Conservation (phyloP, 2,888 invertebrate species). For the Heliconius cydno region DNA sequence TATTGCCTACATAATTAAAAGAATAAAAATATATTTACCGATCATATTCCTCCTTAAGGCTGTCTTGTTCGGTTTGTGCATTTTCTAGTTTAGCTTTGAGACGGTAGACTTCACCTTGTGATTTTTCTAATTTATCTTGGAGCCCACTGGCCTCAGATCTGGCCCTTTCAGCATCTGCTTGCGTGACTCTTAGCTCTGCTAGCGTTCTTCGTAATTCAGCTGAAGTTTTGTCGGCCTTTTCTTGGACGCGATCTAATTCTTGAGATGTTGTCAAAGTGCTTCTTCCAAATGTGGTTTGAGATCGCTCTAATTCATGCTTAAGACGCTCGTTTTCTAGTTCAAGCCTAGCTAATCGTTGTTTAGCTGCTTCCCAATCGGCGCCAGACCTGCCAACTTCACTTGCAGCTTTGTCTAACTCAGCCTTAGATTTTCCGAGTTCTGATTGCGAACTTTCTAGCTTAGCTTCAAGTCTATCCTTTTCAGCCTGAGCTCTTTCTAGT, state of each 20-base stretch:
- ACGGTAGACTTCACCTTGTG: constrained; percentile 97
- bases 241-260: constrained; percentile 91
- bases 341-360: constrained; percentile 91
- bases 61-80: constrained; percentile 97
- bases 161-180: constrained; percentile 94
- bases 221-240: constrained; percentile 92
- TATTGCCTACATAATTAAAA: background rate
- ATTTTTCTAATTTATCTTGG: constrained; percentile 96
- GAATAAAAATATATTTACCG: constrained; percentile 66
- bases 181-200: constrained; percentile 95
- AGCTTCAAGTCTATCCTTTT: constrained; percentile 95
- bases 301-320: constrained; percentile 92
- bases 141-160: constrained; percentile 91
- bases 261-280: constrained; percentile 91
- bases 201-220: constrained; percentile 93
- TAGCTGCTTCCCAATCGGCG: constrained; percentile 94
- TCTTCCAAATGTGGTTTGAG: constrained; percentile 92
- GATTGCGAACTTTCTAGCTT: constrained; percentile 96
- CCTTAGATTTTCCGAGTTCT: constrained; percentile 96
- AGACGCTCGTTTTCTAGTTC: constrained; percentile 96
- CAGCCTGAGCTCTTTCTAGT: constrained; percentile 93
- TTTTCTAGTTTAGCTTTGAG: constrained; percentile 96
- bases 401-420: constrained; percentile 95
- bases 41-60: constrained; percentile 95
- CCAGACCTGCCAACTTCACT: constrained; percentile 94